Evolutionary conservation across 2,888 invertebrate species (phyloP).

Genomic region (Eilema sororculum): DNA sequence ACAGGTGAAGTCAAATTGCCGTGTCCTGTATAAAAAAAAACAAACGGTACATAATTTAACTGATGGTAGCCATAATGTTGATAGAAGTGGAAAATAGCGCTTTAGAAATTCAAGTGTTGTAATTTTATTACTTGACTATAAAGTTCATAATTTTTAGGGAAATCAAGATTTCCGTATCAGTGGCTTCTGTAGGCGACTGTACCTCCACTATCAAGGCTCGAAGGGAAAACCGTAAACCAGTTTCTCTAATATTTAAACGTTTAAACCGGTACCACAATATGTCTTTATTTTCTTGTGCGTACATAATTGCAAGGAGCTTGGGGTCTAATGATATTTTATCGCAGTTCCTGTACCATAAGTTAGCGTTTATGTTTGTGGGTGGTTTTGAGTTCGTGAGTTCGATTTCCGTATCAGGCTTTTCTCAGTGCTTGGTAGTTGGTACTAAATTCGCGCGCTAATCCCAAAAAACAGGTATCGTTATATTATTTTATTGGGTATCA

Average conservation of each 20-base stretch:
- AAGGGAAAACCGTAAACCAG: constrained; percentile 13
- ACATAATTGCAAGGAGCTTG: not conserved
- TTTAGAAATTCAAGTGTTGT: too few species aligned
- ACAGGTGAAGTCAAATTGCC: too few species aligned
- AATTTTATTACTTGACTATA: too few species aligned
- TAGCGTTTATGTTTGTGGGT: not conserved
- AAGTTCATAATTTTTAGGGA: too few species aligned
- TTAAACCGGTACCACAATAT: constrained; percentile 24
- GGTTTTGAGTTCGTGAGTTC: not conserved
- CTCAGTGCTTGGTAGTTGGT: not conserved
- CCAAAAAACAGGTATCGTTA: too few species aligned
- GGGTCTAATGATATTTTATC: not conserved
- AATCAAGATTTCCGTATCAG: not conserved
- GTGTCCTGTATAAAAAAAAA: too few species aligned
- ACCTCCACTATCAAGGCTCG: constrained; percentile 6
- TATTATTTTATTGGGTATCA: too few species aligned
- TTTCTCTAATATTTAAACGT: constrained; percentile 20
- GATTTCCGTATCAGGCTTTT: not conserved
- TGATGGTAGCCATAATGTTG: too few species aligned
- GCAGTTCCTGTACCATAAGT: constrained; percentile 1
- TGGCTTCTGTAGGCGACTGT: not conserved
- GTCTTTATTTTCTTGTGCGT: constrained; percentile 19
- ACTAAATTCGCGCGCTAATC: not conserved
- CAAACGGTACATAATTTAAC: too few species aligned
- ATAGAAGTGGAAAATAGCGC: too few species aligned